These are phyloP conservation scores for Zaprionus ornatus DNA, from an alignment of 1,140 invertebrate species.

Conservation along the genomic window DNA sequence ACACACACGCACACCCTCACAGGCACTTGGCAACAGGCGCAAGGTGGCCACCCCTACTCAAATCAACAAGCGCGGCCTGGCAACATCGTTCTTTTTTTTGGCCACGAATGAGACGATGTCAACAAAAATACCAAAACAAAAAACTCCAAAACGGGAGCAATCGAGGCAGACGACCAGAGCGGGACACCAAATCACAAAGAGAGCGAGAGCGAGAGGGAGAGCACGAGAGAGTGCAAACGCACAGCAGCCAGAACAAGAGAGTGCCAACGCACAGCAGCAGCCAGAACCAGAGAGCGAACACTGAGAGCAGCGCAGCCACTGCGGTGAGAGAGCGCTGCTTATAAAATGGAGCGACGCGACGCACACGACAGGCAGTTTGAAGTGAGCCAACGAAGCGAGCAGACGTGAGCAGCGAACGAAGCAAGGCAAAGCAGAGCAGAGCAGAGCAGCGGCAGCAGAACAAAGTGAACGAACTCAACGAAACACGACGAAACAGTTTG, in stretches of 20 bases:
- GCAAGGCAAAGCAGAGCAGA: conserved; percentile 18
- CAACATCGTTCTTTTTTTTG: conserved; percentile 58
- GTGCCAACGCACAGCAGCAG: not conserved
- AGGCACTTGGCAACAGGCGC: conserved; percentile 70
- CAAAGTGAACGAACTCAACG: conserved; percentile 68
- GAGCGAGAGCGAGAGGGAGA: conserved; percentile 1
- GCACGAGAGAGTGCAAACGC: conserved; percentile 13
- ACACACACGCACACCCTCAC: conserved; percentile 4
- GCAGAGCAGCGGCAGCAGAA: conserved; percentile 22
- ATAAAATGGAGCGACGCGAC: conserved; percentile 48
- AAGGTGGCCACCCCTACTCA: conserved; percentile 54
- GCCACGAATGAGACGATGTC: conserved; percentile 78
- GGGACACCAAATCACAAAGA: conserved; percentile 13
- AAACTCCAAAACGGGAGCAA: conserved; percentile 42
- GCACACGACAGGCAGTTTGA: conserved; percentile 53
- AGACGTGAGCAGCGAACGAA: conserved; percentile 18
- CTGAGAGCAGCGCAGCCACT: too few species aligned
- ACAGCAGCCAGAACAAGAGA: not conserved
- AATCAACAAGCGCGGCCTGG: conserved; percentile 28
- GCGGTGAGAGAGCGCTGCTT: conserved; percentile 45
- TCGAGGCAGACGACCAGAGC: conserved; percentile 17
- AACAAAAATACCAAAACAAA: conserved; percentile 83
- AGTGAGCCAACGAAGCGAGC: conserved; percentile 48
- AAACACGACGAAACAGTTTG: conserved; percentile 26
- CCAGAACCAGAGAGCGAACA: not conserved